Evolutionary conservation across 2,113 vertebrate genomes (phyloP).

Genomic region (Austrofundulus limnaeus): DNA sequence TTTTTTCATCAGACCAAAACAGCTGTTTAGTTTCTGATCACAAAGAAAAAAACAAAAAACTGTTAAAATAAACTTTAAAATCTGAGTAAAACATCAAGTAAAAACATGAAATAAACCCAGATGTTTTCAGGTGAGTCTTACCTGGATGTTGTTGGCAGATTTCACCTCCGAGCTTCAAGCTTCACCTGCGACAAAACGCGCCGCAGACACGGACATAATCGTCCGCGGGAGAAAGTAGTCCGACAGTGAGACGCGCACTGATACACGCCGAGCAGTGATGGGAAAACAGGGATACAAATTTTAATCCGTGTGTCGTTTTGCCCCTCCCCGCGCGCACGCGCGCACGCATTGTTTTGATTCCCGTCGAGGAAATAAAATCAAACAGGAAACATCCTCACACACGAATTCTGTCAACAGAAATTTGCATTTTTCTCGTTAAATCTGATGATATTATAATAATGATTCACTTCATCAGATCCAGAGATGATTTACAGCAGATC

Average conservation of each 20-base stretch:
- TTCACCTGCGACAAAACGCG: neutral
- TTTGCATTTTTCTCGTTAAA: too few species aligned
- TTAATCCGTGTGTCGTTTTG: too few species aligned
- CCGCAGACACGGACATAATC: neutral
- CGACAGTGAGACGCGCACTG: neutral
- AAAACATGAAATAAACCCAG: neutral
- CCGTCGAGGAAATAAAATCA: too few species aligned
- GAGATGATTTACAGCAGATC: too few species aligned
- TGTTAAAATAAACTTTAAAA: fast-evolving
- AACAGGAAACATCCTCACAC: too few species aligned
- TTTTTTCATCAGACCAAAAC: too few species aligned
- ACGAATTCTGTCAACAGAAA: too few species aligned
- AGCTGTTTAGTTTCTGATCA: too few species aligned
- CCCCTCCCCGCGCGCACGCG: too few species aligned
- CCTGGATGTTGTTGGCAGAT: slow-evolving; percentile 23
- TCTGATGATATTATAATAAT: too few species aligned
- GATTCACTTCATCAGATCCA: too few species aligned
- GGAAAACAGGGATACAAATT: neutral
- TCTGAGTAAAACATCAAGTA: neutral
- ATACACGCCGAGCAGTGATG: neutral
- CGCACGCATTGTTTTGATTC: too few species aligned
- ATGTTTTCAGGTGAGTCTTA: neutral
- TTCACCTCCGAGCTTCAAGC: neutral
- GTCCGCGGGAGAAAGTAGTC: neutral
- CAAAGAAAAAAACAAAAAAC: neutral